A percentile compares a stretch with the other conserved stretches of the same genome.
These are phyloP conservation scores for Drosophila anomelani DNA, from an alignment of 2,888 invertebrate genomes.

Conservation along the genomic window DNA sequence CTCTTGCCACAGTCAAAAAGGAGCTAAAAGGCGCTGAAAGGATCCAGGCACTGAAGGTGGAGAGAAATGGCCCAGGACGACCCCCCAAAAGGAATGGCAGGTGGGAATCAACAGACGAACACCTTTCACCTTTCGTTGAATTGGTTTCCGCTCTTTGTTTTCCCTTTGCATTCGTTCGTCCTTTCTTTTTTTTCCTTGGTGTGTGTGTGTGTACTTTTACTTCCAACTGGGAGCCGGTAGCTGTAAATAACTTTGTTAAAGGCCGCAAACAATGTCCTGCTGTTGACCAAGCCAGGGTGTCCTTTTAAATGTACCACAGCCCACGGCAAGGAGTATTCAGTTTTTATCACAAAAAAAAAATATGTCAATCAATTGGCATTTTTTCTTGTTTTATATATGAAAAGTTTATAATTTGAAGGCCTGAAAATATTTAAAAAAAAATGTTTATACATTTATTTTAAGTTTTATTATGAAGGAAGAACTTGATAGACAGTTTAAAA, in stretches of 20 bases:
- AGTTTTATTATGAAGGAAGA: not conserved
- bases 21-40: constrained; percentile 10
- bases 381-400: not conserved
- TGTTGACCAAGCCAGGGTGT: constrained; percentile 27
- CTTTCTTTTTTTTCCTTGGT: not conserved
- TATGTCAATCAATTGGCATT: not conserved
- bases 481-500: not conserved
- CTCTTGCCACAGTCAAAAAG: constrained; percentile 52
- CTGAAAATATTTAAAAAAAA: not conserved
- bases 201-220: constrained; percentile 29
- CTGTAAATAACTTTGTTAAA: constrained; percentile 68
- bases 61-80: constrained; percentile 23
- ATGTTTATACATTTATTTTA: not conserved
- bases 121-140: constrained; percentile 69
- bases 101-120: constrained; percentile 54
- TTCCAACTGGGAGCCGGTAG: constrained; percentile 38
- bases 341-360: not conserved
- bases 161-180: constrained; percentile 24
- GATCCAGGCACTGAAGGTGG: not conserved
- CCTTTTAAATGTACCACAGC: constrained; percentile 5
- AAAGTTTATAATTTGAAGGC: too few species aligned
- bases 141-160: constrained; percentile 32
- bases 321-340: not conserved
- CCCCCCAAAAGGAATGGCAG: not conserved
- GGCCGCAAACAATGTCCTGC: constrained; percentile 38